Percentiles rank a stretch among this genome's conserved stretches.
Evolutionary conservation across 2,797 vertebrate genomes (phyloP).

Genomic region (Crenichthys baileyi): DNA sequence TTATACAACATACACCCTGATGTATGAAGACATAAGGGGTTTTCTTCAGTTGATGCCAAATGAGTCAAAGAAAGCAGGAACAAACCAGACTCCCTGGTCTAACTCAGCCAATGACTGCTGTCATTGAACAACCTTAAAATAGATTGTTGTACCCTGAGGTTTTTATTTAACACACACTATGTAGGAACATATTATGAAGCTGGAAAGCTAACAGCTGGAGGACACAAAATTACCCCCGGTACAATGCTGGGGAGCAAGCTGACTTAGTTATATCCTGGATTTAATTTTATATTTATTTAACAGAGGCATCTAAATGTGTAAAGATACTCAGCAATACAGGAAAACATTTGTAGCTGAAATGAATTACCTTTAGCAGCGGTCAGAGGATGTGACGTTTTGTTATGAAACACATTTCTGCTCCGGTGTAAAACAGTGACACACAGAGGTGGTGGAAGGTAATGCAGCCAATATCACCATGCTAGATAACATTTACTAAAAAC

Average conservation of each 20-base stretch:
- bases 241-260: accelerated
- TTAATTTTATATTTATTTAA: not conserved
- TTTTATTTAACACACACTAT: not conserved
- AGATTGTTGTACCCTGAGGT: not conserved
- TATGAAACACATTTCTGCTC: slow-evolving; percentile 50
- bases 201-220: not conserved
- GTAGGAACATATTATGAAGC: slow-evolving; percentile 5
- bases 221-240: not conserved
- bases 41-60: slow-evolving; percentile 9
- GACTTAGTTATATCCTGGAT: accelerated
- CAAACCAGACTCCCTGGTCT: not conserved
- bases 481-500: no score
- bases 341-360: not conserved
- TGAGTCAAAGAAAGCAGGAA: slow-evolving; percentile 2
- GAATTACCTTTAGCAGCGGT: slow-evolving; percentile 54
- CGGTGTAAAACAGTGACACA: slow-evolving; percentile 16
- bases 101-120: not conserved
- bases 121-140: slow-evolving; percentile 3
- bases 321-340: accelerated
- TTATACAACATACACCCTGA: not conserved
- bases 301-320: not conserved
- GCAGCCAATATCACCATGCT: not conserved
- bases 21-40: not conserved
- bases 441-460: not conserved
- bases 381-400: slow-evolving; percentile 61